Conservation (phyloP, 2,888 invertebrate genomes). For the Phragmatobia fuliginosa region DNA sequence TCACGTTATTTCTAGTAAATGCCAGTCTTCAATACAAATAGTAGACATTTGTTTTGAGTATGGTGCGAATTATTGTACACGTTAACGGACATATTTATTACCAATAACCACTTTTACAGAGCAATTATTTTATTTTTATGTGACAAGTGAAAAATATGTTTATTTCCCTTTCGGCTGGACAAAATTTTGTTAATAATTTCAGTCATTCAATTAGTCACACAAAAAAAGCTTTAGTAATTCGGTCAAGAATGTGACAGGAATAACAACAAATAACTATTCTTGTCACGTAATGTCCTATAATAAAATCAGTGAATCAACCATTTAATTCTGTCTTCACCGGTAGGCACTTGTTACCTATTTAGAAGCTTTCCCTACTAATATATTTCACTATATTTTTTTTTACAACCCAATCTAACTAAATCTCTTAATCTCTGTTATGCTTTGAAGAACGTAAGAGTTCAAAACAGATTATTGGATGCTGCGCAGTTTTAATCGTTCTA, state of each 20-base stretch:
- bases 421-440: neutral
- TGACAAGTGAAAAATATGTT: slow-evolving; percentile 23
- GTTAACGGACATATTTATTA: slow-evolving; percentile 25
- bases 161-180: slow-evolving; percentile 17
- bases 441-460: neutral
- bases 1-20: neutral
- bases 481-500: neutral
- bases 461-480: neutral
- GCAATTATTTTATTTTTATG: slow-evolving; percentile 33
- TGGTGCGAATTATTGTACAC: slow-evolving; percentile 9
- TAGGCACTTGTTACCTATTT: neutral
- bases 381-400: neutral
- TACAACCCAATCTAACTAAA: neutral
- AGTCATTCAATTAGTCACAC: slow-evolving; percentile 19
- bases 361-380: neutral
- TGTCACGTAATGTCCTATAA: neutral
- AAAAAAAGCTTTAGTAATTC: slow-evolving; percentile 30
- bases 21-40: slow-evolving; percentile 4
- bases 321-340: neutral
- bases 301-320: neutral
- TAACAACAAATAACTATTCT: slow-evolving; percentile 26
- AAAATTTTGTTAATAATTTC: slow-evolving; percentile 19
- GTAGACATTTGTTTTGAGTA: slow-evolving; percentile 1
- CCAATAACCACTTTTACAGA: slow-evolving; percentile 9
- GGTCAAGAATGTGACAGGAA: slow-evolving; percentile 41